Evolutionary conservation across 2,797 vertebrate species (phyloP).

Genomic region (Platyrinchus mystaceus): DNA sequence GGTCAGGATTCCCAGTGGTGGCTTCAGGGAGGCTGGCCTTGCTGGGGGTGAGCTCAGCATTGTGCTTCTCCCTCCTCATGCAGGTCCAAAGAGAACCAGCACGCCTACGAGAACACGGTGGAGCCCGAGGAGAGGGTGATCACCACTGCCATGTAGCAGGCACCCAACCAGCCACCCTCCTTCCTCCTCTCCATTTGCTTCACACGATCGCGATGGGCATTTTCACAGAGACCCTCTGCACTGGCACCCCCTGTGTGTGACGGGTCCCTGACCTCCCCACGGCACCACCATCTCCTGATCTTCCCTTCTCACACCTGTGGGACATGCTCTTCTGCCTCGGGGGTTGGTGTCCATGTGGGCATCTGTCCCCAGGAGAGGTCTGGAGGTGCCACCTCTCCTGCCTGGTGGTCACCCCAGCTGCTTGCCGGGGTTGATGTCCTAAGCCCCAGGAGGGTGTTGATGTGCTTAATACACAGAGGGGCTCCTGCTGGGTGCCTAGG

Average conservation of each 20-base stretch:
- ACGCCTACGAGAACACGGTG: conserved; percentile 68
- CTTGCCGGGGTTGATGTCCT: accelerated
- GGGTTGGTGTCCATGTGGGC: accelerated
- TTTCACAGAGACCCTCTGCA: neutral
- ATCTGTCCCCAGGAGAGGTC: accelerated
- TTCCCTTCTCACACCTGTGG: accelerated
- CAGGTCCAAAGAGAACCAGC: conserved; percentile 72
- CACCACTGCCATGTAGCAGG: conserved; percentile 76
- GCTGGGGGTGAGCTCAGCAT: accelerated
- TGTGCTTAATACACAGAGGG: neutral
- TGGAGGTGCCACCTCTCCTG: neutral
- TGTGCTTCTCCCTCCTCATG: neutral
- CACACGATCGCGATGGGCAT: accelerated
- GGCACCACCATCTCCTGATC: neutral
- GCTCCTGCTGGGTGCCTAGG: neutral
- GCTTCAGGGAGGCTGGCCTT: neutral
- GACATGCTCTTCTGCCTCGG: accelerated
- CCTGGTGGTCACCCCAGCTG: neutral
- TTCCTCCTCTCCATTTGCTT: neutral
- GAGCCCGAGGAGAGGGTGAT: conserved; percentile 62
- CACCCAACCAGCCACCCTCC: accelerated
- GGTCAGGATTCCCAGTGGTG: accelerated
- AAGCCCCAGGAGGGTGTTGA: neutral
- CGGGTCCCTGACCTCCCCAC: accelerated
- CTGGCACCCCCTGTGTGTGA: accelerated